Conservation (phyloP, 2,888 invertebrate genomes). For the Parelbella ahira region DNA sequence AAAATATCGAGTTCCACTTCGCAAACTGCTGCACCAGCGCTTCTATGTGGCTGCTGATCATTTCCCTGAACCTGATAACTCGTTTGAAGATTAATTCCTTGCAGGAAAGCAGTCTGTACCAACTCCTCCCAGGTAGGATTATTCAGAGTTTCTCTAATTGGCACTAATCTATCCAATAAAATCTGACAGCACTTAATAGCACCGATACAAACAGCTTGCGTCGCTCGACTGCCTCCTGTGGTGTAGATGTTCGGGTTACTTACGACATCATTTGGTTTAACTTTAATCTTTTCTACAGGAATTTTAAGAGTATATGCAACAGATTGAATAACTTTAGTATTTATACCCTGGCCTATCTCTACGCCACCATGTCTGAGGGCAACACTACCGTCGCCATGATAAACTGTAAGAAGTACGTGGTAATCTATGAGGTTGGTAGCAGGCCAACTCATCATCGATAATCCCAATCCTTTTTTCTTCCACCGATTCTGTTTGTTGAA, state of each 20-base stretch:
- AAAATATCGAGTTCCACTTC: slow-evolving; percentile 88
- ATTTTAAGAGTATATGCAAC: slow-evolving; percentile 85
- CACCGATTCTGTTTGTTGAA: slow-evolving; percentile 84
- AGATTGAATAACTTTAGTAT: slow-evolving; percentile 87
- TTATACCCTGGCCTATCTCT: slow-evolving; percentile 88
- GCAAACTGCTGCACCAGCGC: slow-evolving; percentile 79
- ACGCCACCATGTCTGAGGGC: slow-evolving; percentile 83
- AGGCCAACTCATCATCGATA: slow-evolving; percentile 31
- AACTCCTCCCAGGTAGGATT: slow-evolving; percentile 76
- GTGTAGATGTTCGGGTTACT: slow-evolving; percentile 76
- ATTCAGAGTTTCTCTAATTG: slow-evolving; percentile 58
- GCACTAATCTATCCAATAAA: slow-evolving; percentile 61
- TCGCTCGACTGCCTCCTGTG: slow-evolving; percentile 82
- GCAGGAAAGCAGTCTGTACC: slow-evolving; percentile 62
- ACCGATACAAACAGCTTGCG: slow-evolving; percentile 83
- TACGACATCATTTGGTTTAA: slow-evolving; percentile 79
- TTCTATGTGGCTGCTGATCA: slow-evolving; percentile 46
- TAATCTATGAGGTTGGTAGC: slow-evolving; percentile 27
- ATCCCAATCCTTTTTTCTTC: slow-evolving; percentile 84
- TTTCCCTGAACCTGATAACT: slow-evolving; percentile 47
- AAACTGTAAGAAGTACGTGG: slow-evolving; percentile 42
- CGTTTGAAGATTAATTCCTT: slow-evolving; percentile 56
- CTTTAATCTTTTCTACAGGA: slow-evolving; percentile 78
- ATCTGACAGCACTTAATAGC: slow-evolving; percentile 70
- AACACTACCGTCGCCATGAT: slow-evolving; percentile 83